A percentile compares a stretch with the other conserved stretches of the same genome.
These are phyloP conservation scores for Gymnodraco acuticeps DNA, from an alignment of 2,797 vertebrate species.

Conservation along the genomic window DNA sequence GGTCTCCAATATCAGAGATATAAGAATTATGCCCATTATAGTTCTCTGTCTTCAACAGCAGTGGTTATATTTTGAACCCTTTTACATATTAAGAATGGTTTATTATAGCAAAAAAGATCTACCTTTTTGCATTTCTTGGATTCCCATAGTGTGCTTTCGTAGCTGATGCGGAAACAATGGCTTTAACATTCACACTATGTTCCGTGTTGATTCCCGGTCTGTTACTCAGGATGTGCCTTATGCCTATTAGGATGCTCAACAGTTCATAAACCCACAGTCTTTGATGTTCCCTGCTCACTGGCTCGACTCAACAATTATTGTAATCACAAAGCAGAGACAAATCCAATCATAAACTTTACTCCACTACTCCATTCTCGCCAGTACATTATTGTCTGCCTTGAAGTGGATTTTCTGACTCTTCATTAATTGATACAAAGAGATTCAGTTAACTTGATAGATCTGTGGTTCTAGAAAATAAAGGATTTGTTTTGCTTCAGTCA, in stretches of 20 bases:
- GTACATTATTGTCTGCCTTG: background rate
- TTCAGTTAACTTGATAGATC: background rate
- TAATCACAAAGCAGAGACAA: conserved; percentile 60
- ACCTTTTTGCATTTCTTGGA: background rate
- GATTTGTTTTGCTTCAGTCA: background rate
- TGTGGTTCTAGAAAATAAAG: background rate
- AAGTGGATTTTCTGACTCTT: background rate
- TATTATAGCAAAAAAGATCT: background rate
- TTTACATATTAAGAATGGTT: background rate
- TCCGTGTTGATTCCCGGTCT: conserved; percentile 21
- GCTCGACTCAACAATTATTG: conserved; percentile 37
- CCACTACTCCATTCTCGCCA: background rate
- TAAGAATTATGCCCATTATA: background rate
- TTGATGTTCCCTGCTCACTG: conserved; percentile 59
- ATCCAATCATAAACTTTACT: conserved; percentile 12
- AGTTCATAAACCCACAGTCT: conserved; percentile 48
- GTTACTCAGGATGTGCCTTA: conserved; percentile 20
- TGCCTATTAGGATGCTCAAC: conserved; percentile 42
- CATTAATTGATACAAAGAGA: background rate
- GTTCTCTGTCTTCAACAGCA: background rate
- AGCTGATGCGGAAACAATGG: conserved; percentile 13
- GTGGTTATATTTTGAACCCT: background rate
- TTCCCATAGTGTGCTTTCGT: conserved; percentile 8
- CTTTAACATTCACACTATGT: conserved; percentile 29
- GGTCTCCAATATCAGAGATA: conserved; percentile 16